Conservation (phyloP, 2,113 vertebrate species). For the Sceloporus undulatus region DNA sequence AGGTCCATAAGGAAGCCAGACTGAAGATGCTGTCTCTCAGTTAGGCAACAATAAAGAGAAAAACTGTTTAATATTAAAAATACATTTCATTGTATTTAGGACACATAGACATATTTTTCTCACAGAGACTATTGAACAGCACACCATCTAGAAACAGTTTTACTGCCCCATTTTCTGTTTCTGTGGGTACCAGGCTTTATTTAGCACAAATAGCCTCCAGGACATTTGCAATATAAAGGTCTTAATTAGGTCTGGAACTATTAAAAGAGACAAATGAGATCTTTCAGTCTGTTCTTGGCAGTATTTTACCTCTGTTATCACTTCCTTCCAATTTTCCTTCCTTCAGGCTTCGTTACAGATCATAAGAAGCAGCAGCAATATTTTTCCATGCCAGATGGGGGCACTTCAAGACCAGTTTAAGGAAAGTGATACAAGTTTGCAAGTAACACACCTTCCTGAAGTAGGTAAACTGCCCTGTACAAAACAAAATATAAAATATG, state of each 20-base stretch:
- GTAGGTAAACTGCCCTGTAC: slow-evolving; percentile 78
- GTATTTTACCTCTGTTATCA: slow-evolving; percentile 31
- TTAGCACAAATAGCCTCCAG: background rate
- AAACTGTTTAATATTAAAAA: background rate
- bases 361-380: background rate
- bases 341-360: slow-evolving; percentile 13
- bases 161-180: background rate
- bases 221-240: background rate
- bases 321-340: slow-evolving; percentile 32
- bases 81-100: background rate
- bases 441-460: slow-evolving; percentile 61
- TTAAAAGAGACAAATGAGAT: background rate
- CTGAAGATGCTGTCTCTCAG: background rate
- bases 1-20: no score
- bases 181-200: background rate
- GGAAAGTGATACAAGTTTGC: slow-evolving; percentile 31
- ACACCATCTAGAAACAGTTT: background rate
- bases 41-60: background rate
- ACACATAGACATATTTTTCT: background rate
- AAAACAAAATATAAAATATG: slow-evolving; percentile 82
- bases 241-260: background rate
- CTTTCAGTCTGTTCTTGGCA: background rate
- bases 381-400: slow-evolving; percentile 68
- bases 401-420: slow-evolving; percentile 75
- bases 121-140: background rate